Percentiles rank a stretch among this genome's conserved stretches.
These are phyloP conservation scores for Etheostoma spectabile DNA, from an alignment of 2,113 vertebrate species.

Conservation along the genomic window DNA sequence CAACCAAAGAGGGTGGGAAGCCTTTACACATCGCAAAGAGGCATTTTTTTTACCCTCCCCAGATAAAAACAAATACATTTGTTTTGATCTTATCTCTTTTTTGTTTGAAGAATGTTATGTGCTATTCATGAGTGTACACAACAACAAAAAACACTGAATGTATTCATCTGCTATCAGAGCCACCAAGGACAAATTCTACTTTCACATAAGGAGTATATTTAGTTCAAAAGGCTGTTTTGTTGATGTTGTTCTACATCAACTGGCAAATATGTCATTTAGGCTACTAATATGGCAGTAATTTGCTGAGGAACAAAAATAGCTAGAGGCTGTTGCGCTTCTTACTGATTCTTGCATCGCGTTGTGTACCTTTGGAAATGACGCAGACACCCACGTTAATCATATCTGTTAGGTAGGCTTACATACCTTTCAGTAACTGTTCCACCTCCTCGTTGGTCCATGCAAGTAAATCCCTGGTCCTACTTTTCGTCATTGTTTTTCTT, in stretches of 20 bases:
- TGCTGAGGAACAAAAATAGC: slow-evolving; percentile 56
- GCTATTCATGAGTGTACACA: slow-evolving; percentile 62
- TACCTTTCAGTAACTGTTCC: too few relatives aligned
- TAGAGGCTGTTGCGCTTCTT: slow-evolving; percentile 35
- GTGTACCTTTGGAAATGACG: not conserved
- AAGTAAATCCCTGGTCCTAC: too few relatives aligned
- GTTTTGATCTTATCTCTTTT: slow-evolving; percentile 70
- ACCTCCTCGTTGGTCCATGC: too few relatives aligned
- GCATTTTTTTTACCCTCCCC: slow-evolving; percentile 20
- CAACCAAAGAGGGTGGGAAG: slow-evolving; percentile 51
- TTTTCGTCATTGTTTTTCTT: too few relatives aligned
- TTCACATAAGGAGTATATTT: slow-evolving; percentile 56
- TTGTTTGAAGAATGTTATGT: slow-evolving; percentile 40
- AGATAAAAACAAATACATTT: slow-evolving; percentile 68
- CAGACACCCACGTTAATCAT: too few relatives aligned
- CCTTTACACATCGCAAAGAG: slow-evolving; percentile 63
- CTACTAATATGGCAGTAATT: slow-evolving; percentile 44
- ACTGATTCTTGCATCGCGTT: slow-evolving; percentile 51
- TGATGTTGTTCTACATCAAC: slow-evolving; percentile 54
- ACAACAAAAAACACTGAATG: slow-evolving; percentile 29
- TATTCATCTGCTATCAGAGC: slow-evolving; percentile 56
- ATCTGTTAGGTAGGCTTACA: too few relatives aligned
- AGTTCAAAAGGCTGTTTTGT: slow-evolving; percentile 59
- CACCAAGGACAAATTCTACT: slow-evolving; percentile 68
- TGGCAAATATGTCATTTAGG: slow-evolving; percentile 67